A percentile compares a stretch with the other conserved stretches of the same genome.
phyloP scores from a whole-genome alignment of 1,140 invertebrate species.

The Luehdorfia chinensis region DNA sequence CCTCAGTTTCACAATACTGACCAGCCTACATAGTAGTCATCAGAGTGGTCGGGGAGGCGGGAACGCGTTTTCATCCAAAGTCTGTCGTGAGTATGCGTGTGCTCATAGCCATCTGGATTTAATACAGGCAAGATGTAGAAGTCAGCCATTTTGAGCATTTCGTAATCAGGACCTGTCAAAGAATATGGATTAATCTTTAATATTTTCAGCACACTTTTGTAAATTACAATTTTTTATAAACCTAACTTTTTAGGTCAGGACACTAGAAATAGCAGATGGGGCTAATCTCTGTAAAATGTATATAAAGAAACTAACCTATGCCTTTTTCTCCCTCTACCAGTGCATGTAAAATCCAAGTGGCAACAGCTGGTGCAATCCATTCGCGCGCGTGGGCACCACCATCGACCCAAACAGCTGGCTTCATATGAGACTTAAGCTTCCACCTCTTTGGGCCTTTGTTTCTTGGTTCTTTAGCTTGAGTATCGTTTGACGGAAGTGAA shows the following conservation, averaged over 20 bases:
- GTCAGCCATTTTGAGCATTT: constrained; percentile 82
- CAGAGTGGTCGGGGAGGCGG: constrained; percentile 66
- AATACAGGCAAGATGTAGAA: constrained; percentile 88
- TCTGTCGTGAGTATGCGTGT: constrained; percentile 83
- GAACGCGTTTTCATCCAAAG: constrained; percentile 90
- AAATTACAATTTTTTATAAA: too few relatives aligned
- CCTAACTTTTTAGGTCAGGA: too few relatives aligned
- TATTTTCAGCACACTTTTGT: too few relatives aligned
- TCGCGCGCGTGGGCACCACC: constrained; percentile 88
- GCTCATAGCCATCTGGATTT: constrained; percentile 91
- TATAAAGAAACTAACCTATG: constrained; percentile 47
- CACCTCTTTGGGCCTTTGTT: constrained; percentile 55
- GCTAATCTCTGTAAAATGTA: too few relatives aligned
- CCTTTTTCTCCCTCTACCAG: constrained; percentile 82
- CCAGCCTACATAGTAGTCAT: constrained; percentile 68
- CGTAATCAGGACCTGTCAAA: constrained; percentile 62
- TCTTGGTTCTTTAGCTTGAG: constrained; percentile 22
- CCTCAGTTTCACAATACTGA: constrained; percentile 32
- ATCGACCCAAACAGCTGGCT: constrained; percentile 82
- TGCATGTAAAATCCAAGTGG: constrained; percentile 87
- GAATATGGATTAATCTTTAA: constrained; percentile 7
- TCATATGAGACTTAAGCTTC: constrained; percentile 64
- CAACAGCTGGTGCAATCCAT: constrained; percentile 90
- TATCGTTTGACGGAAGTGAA: constrained; percentile 46
- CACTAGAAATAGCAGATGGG: too few relatives aligned